A percentile compares a stretch with the other conserved stretches of the same genome.
Conservation (phyloP, 2,113 vertebrate genomes). For the Origma solitaria region DNA sequence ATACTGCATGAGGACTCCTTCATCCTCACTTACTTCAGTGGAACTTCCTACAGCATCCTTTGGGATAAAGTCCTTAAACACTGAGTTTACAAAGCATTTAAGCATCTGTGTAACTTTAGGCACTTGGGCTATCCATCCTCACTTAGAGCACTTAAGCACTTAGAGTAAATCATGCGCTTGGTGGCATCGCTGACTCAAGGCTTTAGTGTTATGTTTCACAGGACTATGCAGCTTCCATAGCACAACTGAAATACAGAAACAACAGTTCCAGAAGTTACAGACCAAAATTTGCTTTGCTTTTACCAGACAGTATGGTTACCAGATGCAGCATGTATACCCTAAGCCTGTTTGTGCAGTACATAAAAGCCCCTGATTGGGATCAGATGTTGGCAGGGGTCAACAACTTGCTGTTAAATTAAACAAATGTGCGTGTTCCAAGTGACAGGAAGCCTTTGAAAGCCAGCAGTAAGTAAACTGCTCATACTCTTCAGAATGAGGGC, state of each 20-base stretch:
- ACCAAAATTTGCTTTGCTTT: background rate
- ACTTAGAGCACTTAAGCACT: constrained; percentile 38
- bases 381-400: background rate
- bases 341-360: background rate
- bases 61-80: constrained; percentile 8
- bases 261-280: background rate
- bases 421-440: background rate
- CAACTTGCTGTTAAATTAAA: background rate
- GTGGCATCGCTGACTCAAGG: background rate
- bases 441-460: background rate
- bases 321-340: background rate
- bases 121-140: background rate
- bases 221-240: background rate
- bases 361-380: background rate
- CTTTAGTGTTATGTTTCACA: background rate
- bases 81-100: constrained; percentile 21
- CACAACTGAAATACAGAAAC: background rate
- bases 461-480: background rate
- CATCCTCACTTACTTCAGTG: background rate
- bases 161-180: constrained; percentile 6
- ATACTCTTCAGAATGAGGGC: background rate
- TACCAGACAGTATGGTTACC: background rate
- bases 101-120: background rate
- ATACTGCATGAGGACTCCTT: background rate
- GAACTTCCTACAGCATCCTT: background rate